phyloP scores from a whole-genome alignment of 2,888 invertebrate genomes.

The Cephus pulcher region DNA sequence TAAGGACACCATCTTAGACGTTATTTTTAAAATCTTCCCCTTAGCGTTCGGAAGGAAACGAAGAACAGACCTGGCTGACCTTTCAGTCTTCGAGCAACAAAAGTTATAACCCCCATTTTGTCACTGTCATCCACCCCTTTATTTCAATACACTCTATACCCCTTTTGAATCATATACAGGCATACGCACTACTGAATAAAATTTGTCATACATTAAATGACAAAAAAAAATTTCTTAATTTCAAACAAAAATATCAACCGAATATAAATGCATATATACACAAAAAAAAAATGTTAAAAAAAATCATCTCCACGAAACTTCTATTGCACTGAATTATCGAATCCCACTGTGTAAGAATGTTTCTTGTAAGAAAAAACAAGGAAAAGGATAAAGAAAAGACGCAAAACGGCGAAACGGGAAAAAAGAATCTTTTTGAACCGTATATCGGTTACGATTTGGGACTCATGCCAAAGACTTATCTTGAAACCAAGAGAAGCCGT shows the following conservation, averaged over 20 bases:
- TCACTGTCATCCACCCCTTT: background rate
- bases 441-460: background rate
- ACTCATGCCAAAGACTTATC: constrained; percentile 3
- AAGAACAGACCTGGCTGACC: background rate
- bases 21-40: background rate
- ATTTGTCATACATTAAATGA: background rate
- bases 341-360: background rate
- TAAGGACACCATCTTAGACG: background rate
- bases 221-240: background rate
- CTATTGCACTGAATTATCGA: background rate
- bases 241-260: background rate
- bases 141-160: background rate
- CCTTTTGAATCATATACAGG: background rate
- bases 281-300: background rate
- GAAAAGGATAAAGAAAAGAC: background rate
- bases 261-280: background rate
- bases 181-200: background rate
- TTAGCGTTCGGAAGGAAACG: background rate
- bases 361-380: background rate
- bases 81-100: background rate
- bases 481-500: background rate
- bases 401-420: background rate
- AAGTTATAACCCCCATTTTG: background rate
- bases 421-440: background rate
- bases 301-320: background rate